Conservation (phyloP, 1,140 invertebrate genomes). For the Himalopsyche phryganea region DNA sequence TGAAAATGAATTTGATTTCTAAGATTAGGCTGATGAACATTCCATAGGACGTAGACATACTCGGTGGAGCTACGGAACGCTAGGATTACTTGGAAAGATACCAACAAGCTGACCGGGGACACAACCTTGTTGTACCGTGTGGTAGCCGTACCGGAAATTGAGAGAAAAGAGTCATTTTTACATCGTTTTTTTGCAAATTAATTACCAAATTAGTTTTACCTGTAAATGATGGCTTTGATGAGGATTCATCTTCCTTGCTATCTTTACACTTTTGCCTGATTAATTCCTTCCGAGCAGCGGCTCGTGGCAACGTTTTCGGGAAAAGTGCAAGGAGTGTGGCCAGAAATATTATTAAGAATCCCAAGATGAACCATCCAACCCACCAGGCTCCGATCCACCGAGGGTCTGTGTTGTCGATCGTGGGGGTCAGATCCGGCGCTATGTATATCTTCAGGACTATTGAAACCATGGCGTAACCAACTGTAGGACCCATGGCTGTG, state of each 20-base stretch:
- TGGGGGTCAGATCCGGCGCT: constrained; percentile 64
- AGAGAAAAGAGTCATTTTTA: too few species aligned
- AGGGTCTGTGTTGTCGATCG: constrained; percentile 65
- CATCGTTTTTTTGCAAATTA: too few species aligned
- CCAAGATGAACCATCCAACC: constrained; percentile 73
- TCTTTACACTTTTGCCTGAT: constrained; percentile 43
- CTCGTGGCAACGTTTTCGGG: constrained; percentile 62
- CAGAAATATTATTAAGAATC: constrained; percentile 58
- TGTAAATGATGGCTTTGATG: constrained; percentile 40
- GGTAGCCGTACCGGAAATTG: too few species aligned
- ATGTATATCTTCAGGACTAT: constrained; percentile 68
- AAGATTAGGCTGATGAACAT: too few species aligned
- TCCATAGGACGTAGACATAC: too few species aligned
- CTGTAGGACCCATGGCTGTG: constrained; percentile 66
- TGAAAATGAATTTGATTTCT: too few species aligned
- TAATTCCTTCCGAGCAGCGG: constrained; percentile 54
- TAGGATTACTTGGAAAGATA: too few species aligned
- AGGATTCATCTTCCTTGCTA: constrained; percentile 39
- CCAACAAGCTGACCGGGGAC: too few species aligned
- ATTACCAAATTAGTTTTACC: too few species aligned
- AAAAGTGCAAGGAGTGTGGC: constrained; percentile 62
- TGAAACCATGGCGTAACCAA: constrained; percentile 68
- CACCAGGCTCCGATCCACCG: constrained; percentile 78
- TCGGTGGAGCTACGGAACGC: too few species aligned
- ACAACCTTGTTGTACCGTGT: too few species aligned